Evolutionary conservation across 2,888 invertebrate genomes (phyloP).

Genomic region (Acanthoscelides obtectus): DNA sequence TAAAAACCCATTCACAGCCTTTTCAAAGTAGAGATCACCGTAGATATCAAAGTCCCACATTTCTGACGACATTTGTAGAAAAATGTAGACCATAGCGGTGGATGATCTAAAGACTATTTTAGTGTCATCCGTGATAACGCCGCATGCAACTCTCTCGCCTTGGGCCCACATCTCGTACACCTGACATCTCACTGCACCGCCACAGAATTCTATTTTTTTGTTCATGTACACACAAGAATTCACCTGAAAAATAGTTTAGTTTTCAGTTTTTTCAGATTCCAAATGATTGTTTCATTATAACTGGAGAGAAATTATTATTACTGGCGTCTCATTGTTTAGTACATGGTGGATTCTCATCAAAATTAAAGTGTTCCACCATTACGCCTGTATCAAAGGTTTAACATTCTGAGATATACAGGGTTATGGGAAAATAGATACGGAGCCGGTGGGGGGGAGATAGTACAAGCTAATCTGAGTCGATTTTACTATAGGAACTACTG

Average conservation of each 20-base stretch:
- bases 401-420: too few relatives aligned
- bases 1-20: slow-evolving; percentile 94
- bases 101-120: slow-evolving; percentile 95
- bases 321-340: too few relatives aligned
- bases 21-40: slow-evolving; percentile 97
- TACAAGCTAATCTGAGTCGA: too few relatives aligned
- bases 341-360: too few relatives aligned
- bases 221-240: slow-evolving; percentile 90
- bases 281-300: too few relatives aligned
- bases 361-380: too few relatives aligned
- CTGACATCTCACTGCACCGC: slow-evolving; percentile 78
- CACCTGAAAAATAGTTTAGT: slow-evolving; percentile 61
- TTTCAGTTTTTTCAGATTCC: neutral
- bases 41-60: slow-evolving; percentile 99
- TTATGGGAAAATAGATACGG: too few relatives aligned
- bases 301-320: too few relatives aligned
- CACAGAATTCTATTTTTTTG: slow-evolving; percentile 92
- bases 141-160: slow-evolving; percentile 91
- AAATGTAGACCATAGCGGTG: slow-evolving; percentile 95
- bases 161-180: slow-evolving; percentile 96
- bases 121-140: slow-evolving; percentile 91
- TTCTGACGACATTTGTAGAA: slow-evolving; percentile 98
- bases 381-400: too few relatives aligned
- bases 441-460: too few relatives aligned
- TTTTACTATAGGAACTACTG: too few relatives aligned